Percentiles rank a stretch among this genome's conserved stretches.
Evolutionary conservation across 2,888 invertebrate species (phyloP).

Genomic region (Ochropacha duplaris): DNA sequence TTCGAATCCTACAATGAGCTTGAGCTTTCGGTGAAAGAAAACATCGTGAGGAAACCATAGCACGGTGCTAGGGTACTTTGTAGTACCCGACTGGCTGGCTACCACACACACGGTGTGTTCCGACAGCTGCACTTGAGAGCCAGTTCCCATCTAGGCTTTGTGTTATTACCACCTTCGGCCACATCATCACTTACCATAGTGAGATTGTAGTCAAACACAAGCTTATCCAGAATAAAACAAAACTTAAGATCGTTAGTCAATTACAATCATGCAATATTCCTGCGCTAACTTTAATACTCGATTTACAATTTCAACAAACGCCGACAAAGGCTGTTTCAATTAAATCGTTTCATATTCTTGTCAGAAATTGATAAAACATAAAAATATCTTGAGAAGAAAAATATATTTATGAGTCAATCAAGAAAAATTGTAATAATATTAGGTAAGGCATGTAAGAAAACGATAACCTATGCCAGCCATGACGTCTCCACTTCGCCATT

Average conservation of each 20-base stretch:
- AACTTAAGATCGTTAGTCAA: not conserved
- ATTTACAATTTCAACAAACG: not conserved
- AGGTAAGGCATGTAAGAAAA: not conserved
- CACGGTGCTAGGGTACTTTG: no score
- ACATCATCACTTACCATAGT: no score
- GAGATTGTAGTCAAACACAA: no score
- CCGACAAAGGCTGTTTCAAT: not conserved
- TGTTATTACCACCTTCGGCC: no score
- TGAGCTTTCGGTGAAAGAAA: no score
- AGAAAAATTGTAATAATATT: not conserved
- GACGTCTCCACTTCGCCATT: not conserved
- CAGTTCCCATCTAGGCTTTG: no score
- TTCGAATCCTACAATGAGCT: no score
- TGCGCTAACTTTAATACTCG: not conserved
- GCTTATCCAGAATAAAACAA: no score
- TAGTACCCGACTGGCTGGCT: no score
- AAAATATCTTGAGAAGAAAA: not conserved
- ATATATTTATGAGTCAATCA: slow-evolving; percentile 4
- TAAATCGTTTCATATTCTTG: not conserved
- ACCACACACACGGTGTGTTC: no score
- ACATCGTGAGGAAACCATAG: no score
- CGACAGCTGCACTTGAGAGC: no score
- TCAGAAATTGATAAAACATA: not conserved
- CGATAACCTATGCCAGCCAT: slow-evolving; percentile 3
- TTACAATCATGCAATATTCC: not conserved